Percentiles rank a stretch among this genome's conserved stretches.
Conservation (phyloP, 2,888 invertebrate species). For the Rhodophaea formosa region DNA sequence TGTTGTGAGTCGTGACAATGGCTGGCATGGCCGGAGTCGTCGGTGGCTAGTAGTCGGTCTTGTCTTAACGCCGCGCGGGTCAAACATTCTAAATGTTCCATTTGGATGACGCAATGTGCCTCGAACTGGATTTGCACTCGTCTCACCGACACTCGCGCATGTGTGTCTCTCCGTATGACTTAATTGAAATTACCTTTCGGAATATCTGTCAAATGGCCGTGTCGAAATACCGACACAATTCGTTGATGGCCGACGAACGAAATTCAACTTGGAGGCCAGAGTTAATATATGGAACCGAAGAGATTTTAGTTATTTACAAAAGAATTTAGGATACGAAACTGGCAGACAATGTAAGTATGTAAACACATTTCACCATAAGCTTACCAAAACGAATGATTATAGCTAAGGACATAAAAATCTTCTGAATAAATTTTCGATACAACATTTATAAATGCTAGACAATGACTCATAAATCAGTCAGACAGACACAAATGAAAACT, state of each 20-base stretch:
- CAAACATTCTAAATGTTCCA: conserved; percentile 74
- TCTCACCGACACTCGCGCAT: conserved; percentile 55
- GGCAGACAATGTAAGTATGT: too few species aligned
- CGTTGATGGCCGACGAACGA: neutral
- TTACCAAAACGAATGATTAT: neutral
- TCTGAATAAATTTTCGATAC: neutral
- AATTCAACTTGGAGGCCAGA: neutral
- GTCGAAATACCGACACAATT: conserved; percentile 6
- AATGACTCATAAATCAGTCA: conserved; percentile 1
- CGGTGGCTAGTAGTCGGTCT: conserved; percentile 33
- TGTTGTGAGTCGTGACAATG: conserved; percentile 71
- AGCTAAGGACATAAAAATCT: neutral
- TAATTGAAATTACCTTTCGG: conserved; percentile 27
- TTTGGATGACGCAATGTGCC: conserved; percentile 70
- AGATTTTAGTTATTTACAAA: too few species aligned
- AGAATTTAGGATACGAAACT: too few species aligned
- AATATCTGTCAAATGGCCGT: conserved; percentile 19
- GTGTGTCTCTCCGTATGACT: conserved; percentile 34
- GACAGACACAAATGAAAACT: conserved; percentile 2
- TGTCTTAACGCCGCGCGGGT: conserved; percentile 44
- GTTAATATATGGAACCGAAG: neutral
- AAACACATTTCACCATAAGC: too few species aligned
- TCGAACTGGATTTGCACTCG: conserved; percentile 72
- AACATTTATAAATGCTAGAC: conserved; percentile 1
- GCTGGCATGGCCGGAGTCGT: conserved; percentile 59